Percentiles rank a stretch among this genome's conserved stretches.
Conservation (phyloP, 1,140 invertebrate species). For the Laodelphax striatellus region DNA sequence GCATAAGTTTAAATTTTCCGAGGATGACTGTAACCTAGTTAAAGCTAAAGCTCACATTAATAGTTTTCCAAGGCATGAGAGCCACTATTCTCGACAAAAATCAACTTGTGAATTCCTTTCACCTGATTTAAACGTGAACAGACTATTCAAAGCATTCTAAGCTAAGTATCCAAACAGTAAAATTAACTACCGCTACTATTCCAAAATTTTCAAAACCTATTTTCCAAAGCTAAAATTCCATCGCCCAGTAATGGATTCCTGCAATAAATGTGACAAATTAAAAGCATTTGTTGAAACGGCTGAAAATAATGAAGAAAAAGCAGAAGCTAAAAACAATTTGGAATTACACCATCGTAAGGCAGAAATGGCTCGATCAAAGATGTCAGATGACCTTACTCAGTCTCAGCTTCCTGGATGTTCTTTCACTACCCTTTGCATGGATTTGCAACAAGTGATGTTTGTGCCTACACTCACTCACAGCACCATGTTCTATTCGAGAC, state of each 20-base stretch:
- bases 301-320: background rate
- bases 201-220: background rate
- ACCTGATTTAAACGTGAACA: too few species aligned
- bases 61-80: too few species aligned
- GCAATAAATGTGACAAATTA: background rate
- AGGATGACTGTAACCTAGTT: too few species aligned
- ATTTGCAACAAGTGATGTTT: slow-evolving; percentile 5
- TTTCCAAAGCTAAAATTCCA: background rate
- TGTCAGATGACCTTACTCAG: background rate
- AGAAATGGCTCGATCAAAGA: background rate
- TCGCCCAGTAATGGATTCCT: background rate
- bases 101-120: too few species aligned
- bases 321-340: too few species aligned
- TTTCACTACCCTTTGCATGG: background rate
- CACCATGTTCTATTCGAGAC: background rate
- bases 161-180: too few species aligned
- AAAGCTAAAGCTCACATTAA: too few species aligned
- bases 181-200: too few species aligned
- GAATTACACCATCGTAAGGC: background rate
- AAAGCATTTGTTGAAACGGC: background rate
- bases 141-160: too few species aligned
- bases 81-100: too few species aligned
- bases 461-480: background rate
- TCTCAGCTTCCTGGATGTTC: background rate
- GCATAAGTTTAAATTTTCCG: too few species aligned